Conservation (phyloP, 2,797 vertebrate genomes). For the Acipenser ruthenus region DNA sequence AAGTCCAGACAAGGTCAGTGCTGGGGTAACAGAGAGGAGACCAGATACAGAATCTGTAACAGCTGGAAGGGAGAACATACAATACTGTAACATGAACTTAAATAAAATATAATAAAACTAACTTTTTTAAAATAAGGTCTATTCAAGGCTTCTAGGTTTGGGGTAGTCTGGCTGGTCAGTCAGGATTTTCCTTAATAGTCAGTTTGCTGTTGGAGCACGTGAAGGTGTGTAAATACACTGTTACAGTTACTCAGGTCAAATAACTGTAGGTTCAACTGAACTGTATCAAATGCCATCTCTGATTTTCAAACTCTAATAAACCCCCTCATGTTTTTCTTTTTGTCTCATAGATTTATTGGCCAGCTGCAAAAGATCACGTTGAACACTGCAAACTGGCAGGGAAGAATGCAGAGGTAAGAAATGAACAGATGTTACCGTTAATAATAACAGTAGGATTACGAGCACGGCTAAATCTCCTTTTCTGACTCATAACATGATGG, state of each 20-base stretch:
- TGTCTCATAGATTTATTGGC: constrained; percentile 71
- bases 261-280: constrained; percentile 15
- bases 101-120: too few species aligned
- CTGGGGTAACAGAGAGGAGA: background rate
- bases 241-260: background rate
- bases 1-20: constrained; percentile 51
- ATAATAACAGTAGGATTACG: too few species aligned
- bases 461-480: too few species aligned
- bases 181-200: too few species aligned
- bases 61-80: too few species aligned
- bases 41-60: background rate
- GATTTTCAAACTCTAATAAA: constrained; percentile 20
- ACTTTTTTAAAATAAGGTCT: too few species aligned
- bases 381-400: constrained; percentile 68
- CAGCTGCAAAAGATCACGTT: constrained; percentile 58
- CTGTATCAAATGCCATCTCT: constrained; percentile 19
- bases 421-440: too few species aligned
- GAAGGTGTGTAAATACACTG: background rate
- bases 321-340: constrained; percentile 10
- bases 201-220: too few species aligned
- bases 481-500: too few species aligned
- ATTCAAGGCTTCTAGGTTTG: too few species aligned
- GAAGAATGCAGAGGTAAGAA: constrained; percentile 60
- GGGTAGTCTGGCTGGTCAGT: too few species aligned
- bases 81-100: too few species aligned